Conservation (phyloP, 2,113 vertebrate genomes). For the Syngnathus scovelli region DNA sequence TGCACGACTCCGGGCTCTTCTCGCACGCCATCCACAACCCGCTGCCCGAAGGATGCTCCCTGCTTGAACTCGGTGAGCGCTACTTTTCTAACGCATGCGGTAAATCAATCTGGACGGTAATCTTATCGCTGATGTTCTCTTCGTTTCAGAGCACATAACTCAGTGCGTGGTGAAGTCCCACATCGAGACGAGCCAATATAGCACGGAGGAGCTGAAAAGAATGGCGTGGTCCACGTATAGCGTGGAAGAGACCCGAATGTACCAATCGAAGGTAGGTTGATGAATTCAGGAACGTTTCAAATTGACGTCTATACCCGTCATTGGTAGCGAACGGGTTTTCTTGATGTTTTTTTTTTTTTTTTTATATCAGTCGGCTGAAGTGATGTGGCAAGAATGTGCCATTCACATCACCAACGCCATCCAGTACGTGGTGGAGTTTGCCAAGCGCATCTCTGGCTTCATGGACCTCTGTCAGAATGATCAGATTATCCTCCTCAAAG, state of each 20-base stretch:
- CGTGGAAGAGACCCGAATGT: conserved; percentile 77
- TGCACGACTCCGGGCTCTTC: conserved; percentile 76
- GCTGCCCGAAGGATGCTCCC: conserved; percentile 66
- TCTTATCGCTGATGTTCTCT: conserved; percentile 7
- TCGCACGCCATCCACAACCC: conserved; percentile 61
- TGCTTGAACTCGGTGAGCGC: conserved; percentile 77
- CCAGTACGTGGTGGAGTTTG: conserved; percentile 90
- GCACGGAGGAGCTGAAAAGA: conserved; percentile 80
- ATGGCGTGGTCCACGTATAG: conserved; percentile 79
- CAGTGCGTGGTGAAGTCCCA: conserved; percentile 87
- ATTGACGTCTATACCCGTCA: too few relatives aligned
- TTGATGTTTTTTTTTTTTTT: conserved; percentile 7
- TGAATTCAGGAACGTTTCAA: too few relatives aligned
- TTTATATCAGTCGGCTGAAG: conserved; percentile 75
- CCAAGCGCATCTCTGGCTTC: conserved; percentile 86
- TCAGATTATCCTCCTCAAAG: conserved; percentile 92
- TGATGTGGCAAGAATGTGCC: conserved; percentile 86
- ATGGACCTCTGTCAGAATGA: conserved; percentile 92
- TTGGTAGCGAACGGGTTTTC: neutral
- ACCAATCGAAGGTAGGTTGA: conserved; percentile 77
- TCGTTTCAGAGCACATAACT: conserved; percentile 73
- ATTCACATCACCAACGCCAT: conserved; percentile 85
- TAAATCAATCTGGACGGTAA: neutral
- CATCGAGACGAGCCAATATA: conserved; percentile 85
- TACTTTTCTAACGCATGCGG: neutral